Evolutionary conservation across 1,140 invertebrate genomes (phyloP), one percentile per base, ranked within the genome.

Genomic region (Fopius arisanus): DNA sequence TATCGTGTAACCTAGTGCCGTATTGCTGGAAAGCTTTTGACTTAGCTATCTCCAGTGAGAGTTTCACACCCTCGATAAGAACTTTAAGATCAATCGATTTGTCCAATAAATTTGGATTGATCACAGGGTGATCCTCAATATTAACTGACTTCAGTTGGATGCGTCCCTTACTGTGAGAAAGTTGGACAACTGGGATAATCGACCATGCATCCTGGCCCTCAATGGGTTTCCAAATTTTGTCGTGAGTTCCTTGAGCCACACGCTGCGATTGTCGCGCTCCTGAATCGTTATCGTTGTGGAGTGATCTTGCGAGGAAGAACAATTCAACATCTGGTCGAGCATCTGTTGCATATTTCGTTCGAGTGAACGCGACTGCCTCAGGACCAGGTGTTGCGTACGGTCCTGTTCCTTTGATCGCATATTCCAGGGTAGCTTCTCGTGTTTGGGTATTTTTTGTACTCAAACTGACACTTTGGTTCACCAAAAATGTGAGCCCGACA

Each of bases 41-140:
- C 74, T 94, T 91, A 37, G 91, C 92, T 1, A 96, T 90, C 78
- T 90, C 84, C 3, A 94, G 77, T 0, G 92, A 93, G 48, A 94
- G 91, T 83, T 94, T 94, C 0, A 92, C 92, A 16, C 95, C 95
- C 86, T 96, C 94, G 0, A 96, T 91, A 9, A 96, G 81, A 0
- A 91, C 91, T n/a, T 91, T 90, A 0, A 95, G 91, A 79, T 97
- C 96, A 33, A 90, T 81, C 0, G 92, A 91, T 84, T 96, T 91
- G 59, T 92, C 90, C 72, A 97, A 94, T 80, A 97, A 97, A 78
- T 97, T 96, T 4, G 97, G 94, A 85, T 97, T 91, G 74, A 99
- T 96, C 9, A 93, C 81, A 0, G 97, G 97, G 79, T 93, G 93
- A 19, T 94, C 91, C 71, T 94, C 94, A 0, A 97, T 97, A 87